A percentile compares a stretch with the other conserved stretches of the same genome.
Evolutionary conservation across 2,797 vertebrate genomes (phyloP).

Genomic region (Scleropages formosus): DNA sequence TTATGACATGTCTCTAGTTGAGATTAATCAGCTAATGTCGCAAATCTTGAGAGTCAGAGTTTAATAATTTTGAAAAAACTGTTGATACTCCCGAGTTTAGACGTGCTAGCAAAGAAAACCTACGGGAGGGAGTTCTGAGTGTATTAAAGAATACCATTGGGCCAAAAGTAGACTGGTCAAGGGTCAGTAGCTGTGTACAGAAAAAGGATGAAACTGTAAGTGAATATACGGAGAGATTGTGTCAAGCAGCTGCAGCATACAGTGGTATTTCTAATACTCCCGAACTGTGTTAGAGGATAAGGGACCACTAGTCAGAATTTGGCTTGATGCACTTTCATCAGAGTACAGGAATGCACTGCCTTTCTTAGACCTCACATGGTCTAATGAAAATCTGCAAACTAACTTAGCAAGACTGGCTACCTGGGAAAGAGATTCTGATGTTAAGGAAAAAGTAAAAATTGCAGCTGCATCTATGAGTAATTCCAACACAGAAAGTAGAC

Average conservation of each 20-base stretch:
- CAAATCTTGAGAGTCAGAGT: constrained; percentile 7
- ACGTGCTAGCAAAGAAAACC: not conserved
- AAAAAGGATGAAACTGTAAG: no score
- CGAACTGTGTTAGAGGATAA: no score
- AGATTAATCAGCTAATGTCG: no score
- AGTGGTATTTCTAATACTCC: no score
- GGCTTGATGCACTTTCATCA: no score
- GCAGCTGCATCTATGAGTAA: not conserved
- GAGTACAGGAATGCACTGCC: not conserved
- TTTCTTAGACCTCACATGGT: not conserved
- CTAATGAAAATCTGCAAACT: not conserved
- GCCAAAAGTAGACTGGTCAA: no score
- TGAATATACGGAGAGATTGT: no score
- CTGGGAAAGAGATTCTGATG: not conserved
- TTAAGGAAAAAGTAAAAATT: not conserved
- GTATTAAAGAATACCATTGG: not conserved
- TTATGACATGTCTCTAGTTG: no score
- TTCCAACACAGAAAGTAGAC: not conserved
- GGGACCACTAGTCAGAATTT: no score
- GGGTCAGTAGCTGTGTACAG: no score
- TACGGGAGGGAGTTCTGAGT: not conserved
- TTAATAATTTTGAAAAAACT: not conserved
- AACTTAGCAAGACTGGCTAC: not conserved
- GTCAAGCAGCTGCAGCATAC: no score
- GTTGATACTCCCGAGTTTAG: not conserved